phyloP scores from a whole-genome alignment of 2,113 vertebrate species.

The Xiphophorus maculatus region DNA sequence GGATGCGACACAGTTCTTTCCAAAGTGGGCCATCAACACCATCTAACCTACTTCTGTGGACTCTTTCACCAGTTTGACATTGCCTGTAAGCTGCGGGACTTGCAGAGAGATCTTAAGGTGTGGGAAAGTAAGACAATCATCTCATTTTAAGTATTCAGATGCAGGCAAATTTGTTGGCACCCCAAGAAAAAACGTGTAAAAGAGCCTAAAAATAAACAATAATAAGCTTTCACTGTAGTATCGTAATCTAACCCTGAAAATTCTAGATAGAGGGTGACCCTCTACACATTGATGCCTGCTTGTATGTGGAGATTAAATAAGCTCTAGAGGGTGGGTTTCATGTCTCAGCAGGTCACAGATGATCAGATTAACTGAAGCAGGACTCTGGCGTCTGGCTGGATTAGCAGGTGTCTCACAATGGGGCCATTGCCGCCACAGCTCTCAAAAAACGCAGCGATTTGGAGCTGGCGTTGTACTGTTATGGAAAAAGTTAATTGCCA shows the following conservation, averaged over 20 bases:
- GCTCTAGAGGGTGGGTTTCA: constrained; percentile 69
- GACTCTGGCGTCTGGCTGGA: constrained; percentile 55
- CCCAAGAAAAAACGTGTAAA: background rate
- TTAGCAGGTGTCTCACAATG: constrained; percentile 55
- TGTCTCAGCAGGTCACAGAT: constrained; percentile 78
- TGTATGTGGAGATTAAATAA: constrained; percentile 64
- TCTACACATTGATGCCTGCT: constrained; percentile 1
- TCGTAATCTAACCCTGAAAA: too few species aligned
- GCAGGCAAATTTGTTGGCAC: background rate
- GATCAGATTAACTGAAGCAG: constrained; percentile 76
- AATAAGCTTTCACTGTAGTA: too few species aligned
- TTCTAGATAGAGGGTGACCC: background rate
- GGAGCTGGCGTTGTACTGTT: too few species aligned
- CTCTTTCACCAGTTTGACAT: constrained; percentile 14
- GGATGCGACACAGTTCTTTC: constrained; percentile 50
- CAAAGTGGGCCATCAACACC: constrained; percentile 57
- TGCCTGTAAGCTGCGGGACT: constrained; percentile 4
- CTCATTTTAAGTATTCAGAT: background rate
- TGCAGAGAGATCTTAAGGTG: too few species aligned
- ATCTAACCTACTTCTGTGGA: constrained; percentile 40
- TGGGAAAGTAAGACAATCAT: background rate
- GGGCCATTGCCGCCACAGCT: constrained; percentile 4
- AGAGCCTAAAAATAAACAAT: background rate
- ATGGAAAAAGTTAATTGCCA: too few species aligned
- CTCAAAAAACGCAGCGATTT: background rate